Conservation (phyloP, 1,140 invertebrate species). For the Leptonema lineaticorne region DNA sequence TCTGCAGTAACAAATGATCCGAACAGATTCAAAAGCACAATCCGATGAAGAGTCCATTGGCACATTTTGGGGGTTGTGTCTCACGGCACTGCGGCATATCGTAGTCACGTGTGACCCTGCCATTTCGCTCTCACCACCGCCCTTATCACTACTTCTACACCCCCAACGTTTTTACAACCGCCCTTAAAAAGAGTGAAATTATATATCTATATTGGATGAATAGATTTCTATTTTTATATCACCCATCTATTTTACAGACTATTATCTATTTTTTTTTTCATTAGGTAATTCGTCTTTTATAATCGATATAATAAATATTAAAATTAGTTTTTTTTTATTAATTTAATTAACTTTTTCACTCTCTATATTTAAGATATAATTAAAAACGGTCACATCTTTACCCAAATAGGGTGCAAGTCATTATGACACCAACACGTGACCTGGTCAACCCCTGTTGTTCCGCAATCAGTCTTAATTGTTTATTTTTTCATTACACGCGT, state of each 20-base stretch:
- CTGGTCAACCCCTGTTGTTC: too few species aligned
- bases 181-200: too few species aligned
- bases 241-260: too few species aligned
- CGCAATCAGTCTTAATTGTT: slow-evolving; percentile 22
- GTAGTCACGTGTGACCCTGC: slow-evolving; percentile 20
- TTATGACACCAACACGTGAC: too few species aligned
- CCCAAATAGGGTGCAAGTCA: too few species aligned
- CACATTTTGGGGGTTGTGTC: background rate
- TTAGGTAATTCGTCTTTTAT: background rate
- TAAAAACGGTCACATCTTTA: too few species aligned
- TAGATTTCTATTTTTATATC: background rate
- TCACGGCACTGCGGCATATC: slow-evolving; percentile 29
- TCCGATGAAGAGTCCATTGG: slow-evolving; percentile 4
- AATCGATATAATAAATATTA: too few species aligned
- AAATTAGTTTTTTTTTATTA: too few species aligned
- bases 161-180: background rate
- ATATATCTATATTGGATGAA: too few species aligned
- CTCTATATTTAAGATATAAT: too few species aligned
- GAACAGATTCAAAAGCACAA: background rate
- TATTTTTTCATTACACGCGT: slow-evolving; percentile 20
- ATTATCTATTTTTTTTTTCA: background rate
- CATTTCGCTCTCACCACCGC: background rate
- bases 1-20: background rate
- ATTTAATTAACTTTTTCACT: too few species aligned
- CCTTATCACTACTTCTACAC: background rate